A percentile compares a stretch with the other conserved stretches of the same genome.
Evolutionary conservation across 2,888 invertebrate species (phyloP).

Genomic region (Dioctria rufipes): DNA sequence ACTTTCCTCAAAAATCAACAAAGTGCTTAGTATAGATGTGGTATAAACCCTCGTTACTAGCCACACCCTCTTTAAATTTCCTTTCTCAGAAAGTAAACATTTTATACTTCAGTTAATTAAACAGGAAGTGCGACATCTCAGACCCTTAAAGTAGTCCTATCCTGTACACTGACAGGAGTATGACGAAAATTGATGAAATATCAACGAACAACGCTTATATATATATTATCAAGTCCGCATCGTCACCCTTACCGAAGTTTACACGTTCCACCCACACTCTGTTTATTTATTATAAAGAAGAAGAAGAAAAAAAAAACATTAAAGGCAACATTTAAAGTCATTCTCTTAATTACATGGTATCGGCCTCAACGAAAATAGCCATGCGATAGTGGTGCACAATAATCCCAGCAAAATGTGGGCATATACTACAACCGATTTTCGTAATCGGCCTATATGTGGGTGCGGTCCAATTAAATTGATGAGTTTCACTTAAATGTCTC

Average conservation of each 20-base stretch:
- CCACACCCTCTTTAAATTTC: slow-evolving; percentile 22
- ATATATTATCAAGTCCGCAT: no score
- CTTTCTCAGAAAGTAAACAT: slow-evolving; percentile 1
- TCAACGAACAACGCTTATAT: neutral
- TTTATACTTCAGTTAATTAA: slow-evolving; percentile 11
- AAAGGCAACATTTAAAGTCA: slow-evolving; percentile 44
- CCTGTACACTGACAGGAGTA: neutral
- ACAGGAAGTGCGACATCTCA: slow-evolving; percentile 19
- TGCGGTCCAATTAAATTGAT: slow-evolving; percentile 54
- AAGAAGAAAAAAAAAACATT: neutral
- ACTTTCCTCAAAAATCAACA: neutral
- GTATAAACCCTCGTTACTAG: neutral
- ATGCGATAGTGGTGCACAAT: slow-evolving; percentile 2
- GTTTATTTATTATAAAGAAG: neutral
- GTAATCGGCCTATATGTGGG: slow-evolving; percentile 47
- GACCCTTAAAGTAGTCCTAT: slow-evolving; percentile 9
- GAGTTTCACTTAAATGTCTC: slow-evolving; percentile 24
- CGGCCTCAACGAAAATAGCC: slow-evolving; percentile 3
- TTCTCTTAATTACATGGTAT: slow-evolving; percentile 43
- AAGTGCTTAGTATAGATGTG: neutral
- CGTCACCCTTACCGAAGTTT: slow-evolving; percentile 27
- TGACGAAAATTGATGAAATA: slow-evolving; percentile 21
- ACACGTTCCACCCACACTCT: slow-evolving; percentile 16
- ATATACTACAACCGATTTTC: slow-evolving; percentile 26
- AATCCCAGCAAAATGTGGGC: slow-evolving; percentile 27